These are phyloP conservation scores for Collichthys lucidus DNA, from an alignment of 2,113 vertebrate species.

Conservation along the genomic window DNA sequence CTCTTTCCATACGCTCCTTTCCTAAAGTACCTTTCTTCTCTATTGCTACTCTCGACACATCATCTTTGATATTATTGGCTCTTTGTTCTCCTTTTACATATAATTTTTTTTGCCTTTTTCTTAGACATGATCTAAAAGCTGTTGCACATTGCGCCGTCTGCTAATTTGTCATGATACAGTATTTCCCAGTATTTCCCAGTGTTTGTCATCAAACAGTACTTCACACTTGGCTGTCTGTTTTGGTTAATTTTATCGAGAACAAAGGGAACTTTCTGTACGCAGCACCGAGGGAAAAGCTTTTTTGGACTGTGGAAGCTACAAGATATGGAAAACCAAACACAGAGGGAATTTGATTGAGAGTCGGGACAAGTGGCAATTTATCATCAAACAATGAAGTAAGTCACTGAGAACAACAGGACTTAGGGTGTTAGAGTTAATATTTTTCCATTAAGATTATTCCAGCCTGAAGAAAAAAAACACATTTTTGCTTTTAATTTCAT, in stretches of 20 bases:
- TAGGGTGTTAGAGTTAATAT: constrained; percentile 65
- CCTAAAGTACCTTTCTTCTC: constrained; percentile 32
- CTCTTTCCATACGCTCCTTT: constrained; percentile 37
- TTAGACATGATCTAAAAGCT: constrained; percentile 58
- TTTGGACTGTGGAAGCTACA: constrained; percentile 59
- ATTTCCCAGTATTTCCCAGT: constrained; percentile 60
- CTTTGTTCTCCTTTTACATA: constrained; percentile 56
- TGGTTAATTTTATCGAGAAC: constrained; percentile 62
- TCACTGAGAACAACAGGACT: constrained; percentile 70
- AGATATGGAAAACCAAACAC: constrained; percentile 63
- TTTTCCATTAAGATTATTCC: constrained; percentile 78
- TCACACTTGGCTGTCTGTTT: constrained; percentile 63
- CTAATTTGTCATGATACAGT: constrained; percentile 64
- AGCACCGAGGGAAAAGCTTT: constrained; percentile 47
- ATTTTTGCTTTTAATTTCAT: constrained; percentile 79
- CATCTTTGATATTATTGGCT: constrained; percentile 38
- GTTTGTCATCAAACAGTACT: constrained; percentile 72
- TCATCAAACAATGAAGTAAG: constrained; percentile 74
- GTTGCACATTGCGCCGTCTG: constrained; percentile 34
- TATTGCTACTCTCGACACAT: constrained; percentile 29
- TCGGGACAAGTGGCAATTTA: constrained; percentile 74
- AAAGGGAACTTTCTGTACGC: constrained; percentile 58
- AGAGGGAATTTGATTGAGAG: constrained; percentile 76
- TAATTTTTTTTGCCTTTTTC: constrained; percentile 47
- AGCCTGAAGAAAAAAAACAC: constrained; percentile 59